These are phyloP conservation scores for Drosophila insularis DNA, from an alignment of 1,140 invertebrate species.

Conservation along the genomic window DNA sequence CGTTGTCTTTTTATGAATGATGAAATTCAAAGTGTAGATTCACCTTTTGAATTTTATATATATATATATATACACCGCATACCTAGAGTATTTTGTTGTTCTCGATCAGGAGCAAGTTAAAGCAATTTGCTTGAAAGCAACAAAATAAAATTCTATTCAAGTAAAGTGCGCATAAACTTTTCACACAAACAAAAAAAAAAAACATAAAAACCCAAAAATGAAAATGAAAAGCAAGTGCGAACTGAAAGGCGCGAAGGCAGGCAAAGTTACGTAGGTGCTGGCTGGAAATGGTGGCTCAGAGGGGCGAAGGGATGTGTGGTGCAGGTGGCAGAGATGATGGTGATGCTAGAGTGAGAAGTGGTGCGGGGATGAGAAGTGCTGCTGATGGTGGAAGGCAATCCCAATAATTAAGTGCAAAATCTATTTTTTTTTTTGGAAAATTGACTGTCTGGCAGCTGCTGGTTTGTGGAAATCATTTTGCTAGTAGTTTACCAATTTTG, in stretches of 20 bases:
- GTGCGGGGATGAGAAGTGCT: neutral
- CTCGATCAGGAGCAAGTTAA: neutral
- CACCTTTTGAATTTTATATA: neutral
- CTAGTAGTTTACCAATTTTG: slow-evolving; percentile 10
- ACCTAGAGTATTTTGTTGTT: neutral
- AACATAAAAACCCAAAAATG: neutral
- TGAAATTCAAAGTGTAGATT: too few species aligned
- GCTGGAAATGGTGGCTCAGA: neutral
- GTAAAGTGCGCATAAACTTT: slow-evolving; percentile 18
- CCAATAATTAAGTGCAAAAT: slow-evolving; percentile 32
- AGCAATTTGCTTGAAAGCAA: slow-evolving; percentile 17
- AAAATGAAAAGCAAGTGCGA: slow-evolving; percentile 8
- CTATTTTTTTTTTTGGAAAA: slow-evolving; percentile 18
- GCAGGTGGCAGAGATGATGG: neutral
- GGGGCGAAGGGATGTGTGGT: neutral
- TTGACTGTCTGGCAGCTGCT: slow-evolving; percentile 26
- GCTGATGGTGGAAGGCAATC: neutral
- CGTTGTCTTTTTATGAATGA: too few species aligned
- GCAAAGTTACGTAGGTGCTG: slow-evolving; percentile 1
- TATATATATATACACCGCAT: neutral
- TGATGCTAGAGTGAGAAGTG: neutral
- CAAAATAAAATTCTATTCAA: slow-evolving; percentile 13
- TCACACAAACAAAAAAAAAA: slow-evolving; percentile 16
- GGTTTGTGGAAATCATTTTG: slow-evolving; percentile 10
- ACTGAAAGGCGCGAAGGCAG: neutral